Evolutionary conservation across 64 coral and sea anemone species (phyloP), one percentile per base, ranked within the genome.

Genomic region (Actinia equina): DNA sequence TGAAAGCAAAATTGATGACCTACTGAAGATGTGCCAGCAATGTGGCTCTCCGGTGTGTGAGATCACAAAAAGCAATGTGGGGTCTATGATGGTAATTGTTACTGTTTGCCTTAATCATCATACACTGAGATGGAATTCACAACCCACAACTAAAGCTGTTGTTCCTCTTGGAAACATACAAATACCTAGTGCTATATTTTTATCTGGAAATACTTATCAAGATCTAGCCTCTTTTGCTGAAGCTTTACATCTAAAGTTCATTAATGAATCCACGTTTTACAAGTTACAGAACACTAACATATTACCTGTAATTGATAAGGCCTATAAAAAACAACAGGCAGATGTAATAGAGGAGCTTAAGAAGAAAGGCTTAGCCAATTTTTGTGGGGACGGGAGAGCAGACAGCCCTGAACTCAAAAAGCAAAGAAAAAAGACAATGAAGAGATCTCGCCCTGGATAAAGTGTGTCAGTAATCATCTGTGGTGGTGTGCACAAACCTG

Each of bases 401-500:
- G 76, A 79, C 44, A 79, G 76, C 18, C 76, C 76, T 54, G 86
- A 19, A 81, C 74, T 25, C 44, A 92, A 51, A 88, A 84, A 45
- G 86, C 91, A 71, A 92, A 88, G 55, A 88, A 53, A 42, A 88
- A 92, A 43, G 86, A 51, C 5, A 71, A 67, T 62, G 17, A 60
- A 8, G 77, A 92, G 2, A 76, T 92, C 5, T 78, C 71, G 12
- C 23, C 64, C 8, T 93, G 91, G 87, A 88, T 93, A 41, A 82
- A 85, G 59, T 84, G 86, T n/a, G 59, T 93, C 8, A 20, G 26
- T 15, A 88, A 88, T 59, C 91, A 93, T 79, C 64, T 88, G 7
- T 93, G 91, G 86, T 93, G 91, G 86, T 82, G 79, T 79, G 91
- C 86, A 78, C 26, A 88, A 7, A 85, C 79, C 22, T 93, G 86